Evolutionary conservation across 53 echinoderm and acorn worm species (phyloP).

Genomic region (Patiria pectinifera): DNA sequence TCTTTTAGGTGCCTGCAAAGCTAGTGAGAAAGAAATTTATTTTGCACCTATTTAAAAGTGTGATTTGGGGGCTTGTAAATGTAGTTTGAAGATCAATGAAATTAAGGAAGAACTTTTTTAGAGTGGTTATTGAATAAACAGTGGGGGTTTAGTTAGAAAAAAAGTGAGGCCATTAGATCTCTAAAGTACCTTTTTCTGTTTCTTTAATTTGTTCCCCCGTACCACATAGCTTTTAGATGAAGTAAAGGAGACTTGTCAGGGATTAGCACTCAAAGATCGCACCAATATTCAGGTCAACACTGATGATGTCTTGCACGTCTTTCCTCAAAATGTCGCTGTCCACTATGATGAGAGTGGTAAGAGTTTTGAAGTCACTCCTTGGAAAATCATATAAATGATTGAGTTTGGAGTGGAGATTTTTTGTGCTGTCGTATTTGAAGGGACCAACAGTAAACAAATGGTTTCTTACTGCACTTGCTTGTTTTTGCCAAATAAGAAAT

Average conservation of each 20-base stretch:
- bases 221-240: conserved; percentile 67
- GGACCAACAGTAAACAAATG: no score
- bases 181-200: neutral
- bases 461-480: no score
- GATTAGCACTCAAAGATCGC: conserved; percentile 67
- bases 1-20: no score
- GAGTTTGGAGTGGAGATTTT: neutral
- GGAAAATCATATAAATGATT: neutral
- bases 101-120: no score
- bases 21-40: neutral
- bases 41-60: neutral
- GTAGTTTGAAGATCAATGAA: no score
- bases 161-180: neutral
- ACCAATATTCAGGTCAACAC: conserved; percentile 53
- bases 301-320: conserved; percentile 82
- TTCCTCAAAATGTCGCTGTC: conserved; percentile 86
- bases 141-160: neutral
- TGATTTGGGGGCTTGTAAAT: no score
- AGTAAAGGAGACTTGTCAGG: conserved; percentile 63
- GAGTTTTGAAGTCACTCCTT: neutral
- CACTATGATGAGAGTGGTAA: conserved; percentile 92
- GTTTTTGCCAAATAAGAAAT: no score
- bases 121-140: neutral
- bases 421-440: neutral
- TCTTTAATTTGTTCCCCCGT: neutral